phyloP scores from a whole-genome alignment of 2,797 vertebrate genomes.

The Peromyscus attwateri region DNA sequence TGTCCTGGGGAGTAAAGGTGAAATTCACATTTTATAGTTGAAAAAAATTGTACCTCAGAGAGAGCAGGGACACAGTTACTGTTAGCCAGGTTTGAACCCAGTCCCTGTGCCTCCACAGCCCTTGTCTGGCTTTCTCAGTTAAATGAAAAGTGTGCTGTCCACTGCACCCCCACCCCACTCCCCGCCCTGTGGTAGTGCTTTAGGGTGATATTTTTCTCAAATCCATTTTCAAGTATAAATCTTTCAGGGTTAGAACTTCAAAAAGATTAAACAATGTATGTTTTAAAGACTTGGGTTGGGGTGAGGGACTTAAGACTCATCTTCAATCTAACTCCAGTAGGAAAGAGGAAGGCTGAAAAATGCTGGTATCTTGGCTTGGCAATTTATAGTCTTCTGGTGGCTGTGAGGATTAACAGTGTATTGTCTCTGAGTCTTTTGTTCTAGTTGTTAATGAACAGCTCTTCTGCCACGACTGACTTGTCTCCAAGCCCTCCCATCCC shows the following conservation, averaged over 20 bases:
- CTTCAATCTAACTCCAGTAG: constrained; percentile 72
- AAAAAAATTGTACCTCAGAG: background rate
- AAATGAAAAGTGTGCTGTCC: background rate
- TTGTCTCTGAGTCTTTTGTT: constrained; percentile 76
- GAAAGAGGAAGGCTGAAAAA: constrained; percentile 74
- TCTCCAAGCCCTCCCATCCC: background rate
- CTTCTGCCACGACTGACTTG: background rate
- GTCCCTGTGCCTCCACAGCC: background rate
- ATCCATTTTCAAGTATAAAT: constrained; percentile 75
- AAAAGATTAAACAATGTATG: constrained; percentile 77
- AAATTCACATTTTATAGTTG: constrained; percentile 29
- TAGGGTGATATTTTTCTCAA: constrained; percentile 66
- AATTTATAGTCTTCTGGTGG: constrained; percentile 76
- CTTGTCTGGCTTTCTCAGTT: background rate
- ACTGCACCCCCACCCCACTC: background rate
- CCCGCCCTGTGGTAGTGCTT: background rate
- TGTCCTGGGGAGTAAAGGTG: background rate
- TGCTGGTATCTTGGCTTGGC: constrained; percentile 58
- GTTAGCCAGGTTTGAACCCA: background rate
- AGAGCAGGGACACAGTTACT: background rate
- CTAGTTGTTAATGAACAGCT: constrained; percentile 72
- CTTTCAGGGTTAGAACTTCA: constrained; percentile 73
- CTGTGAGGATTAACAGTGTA: constrained; percentile 78
- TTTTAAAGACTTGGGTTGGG: constrained; percentile 70
- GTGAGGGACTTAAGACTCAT: constrained; percentile 66